phyloP scores from a whole-genome alignment of 2,797 vertebrate species.

The Alectoris magna region DNA sequence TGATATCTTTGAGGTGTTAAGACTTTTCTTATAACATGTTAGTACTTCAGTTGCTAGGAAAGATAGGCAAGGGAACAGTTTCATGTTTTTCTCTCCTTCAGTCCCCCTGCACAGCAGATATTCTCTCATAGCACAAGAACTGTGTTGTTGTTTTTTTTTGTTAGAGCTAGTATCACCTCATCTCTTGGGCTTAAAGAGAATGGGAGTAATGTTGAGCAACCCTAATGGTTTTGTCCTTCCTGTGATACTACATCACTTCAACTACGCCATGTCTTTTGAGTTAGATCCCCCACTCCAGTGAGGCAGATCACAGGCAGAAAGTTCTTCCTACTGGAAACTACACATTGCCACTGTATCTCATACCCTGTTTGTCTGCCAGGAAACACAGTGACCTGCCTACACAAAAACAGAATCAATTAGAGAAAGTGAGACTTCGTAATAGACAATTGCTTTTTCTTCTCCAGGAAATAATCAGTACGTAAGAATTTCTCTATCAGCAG shows the following conservation, averaged over 20 bases:
- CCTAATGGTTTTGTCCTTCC: background rate
- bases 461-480: background rate
- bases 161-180: background rate
- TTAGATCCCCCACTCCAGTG: background rate
- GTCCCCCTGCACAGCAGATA: background rate
- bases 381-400: background rate
- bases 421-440: background rate
- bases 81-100: background rate
- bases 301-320: rapidly evolving
- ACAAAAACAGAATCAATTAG: background rate
- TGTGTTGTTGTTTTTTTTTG: background rate
- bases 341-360: background rate
- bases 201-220: background rate
- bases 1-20: background rate
- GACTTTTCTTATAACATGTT: background rate
- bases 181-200: background rate
- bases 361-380: background rate
- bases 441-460: background rate
- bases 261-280: rapidly evolving
- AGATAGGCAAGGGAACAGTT: background rate
- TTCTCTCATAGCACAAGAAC: background rate
- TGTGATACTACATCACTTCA: background rate
- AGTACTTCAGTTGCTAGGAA: background rate
- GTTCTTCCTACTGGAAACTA: background rate
- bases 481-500: background rate